These are phyloP conservation scores for Microplitis demolitor DNA, from an alignment of 1,140 invertebrate species.

Conservation along the genomic window DNA sequence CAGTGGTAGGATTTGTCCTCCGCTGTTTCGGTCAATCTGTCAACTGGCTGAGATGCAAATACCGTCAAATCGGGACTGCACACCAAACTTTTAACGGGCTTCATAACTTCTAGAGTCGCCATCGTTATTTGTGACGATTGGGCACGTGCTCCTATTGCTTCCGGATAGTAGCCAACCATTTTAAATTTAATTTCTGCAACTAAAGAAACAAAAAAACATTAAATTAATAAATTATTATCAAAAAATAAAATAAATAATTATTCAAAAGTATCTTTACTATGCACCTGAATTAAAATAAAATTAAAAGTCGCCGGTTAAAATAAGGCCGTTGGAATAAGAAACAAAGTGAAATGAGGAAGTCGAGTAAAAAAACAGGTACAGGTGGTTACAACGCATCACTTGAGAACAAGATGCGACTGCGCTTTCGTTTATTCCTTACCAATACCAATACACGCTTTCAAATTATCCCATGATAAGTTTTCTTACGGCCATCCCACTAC, in stretches of 20 bases:
- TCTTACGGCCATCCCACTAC: background rate
- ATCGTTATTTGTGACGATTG: conserved; percentile 28
- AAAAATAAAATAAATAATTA: background rate
- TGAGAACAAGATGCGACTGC: too few relatives aligned
- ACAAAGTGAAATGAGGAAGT: too few relatives aligned
- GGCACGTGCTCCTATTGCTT: conserved; percentile 25
- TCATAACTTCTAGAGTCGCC: conserved; percentile 31
- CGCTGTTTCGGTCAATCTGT: background rate
- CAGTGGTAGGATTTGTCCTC: conserved; percentile 59
- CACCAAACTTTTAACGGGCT: conserved; percentile 51
- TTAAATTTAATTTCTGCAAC: conserved; percentile 23
- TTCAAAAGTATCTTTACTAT: background rate
- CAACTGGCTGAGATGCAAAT: conserved; percentile 32
- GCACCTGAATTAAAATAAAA: background rate
- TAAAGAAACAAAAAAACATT: background rate
- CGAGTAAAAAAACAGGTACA: too few relatives aligned
- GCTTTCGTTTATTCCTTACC: too few relatives aligned
- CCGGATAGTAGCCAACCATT: conserved; percentile 52
- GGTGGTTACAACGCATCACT: too few relatives aligned
- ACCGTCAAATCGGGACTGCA: conserved; percentile 53
- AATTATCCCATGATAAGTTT: too few relatives aligned
- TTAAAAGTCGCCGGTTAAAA: background rate
- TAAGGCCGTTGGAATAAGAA: too few relatives aligned
- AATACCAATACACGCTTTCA: too few relatives aligned
- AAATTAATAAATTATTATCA: background rate